Evolutionary conservation across 1,140 invertebrate genomes (phyloP).

Genomic region (Papilio xuthus): DNA sequence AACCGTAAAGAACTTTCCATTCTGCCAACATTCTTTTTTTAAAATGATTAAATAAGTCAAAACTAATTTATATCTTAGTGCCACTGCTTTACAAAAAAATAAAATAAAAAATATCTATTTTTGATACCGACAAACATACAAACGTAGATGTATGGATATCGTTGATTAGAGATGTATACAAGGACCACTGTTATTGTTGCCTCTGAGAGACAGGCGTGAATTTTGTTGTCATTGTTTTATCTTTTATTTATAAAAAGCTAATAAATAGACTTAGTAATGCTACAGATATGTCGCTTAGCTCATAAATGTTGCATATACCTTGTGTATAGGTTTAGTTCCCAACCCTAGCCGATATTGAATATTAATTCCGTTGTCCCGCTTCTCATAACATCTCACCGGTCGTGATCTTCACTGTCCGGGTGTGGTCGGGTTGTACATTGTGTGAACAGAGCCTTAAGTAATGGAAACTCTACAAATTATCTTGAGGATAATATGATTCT

Average conservation of each 20-base stretch:
- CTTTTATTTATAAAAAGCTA: too few relatives aligned
- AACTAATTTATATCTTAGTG: background rate
- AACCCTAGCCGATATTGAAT: slow-evolving; percentile 31
- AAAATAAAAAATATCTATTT: too few relatives aligned
- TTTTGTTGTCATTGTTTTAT: too few relatives aligned
- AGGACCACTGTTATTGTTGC: too few relatives aligned
- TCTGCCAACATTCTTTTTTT: background rate
- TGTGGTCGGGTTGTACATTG: slow-evolving; percentile 37
- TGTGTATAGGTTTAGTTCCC: background rate
- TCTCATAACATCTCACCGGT: slow-evolving; percentile 43
- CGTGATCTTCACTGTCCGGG: slow-evolving; percentile 50
- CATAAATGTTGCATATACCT: background rate
- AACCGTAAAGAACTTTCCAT: background rate
- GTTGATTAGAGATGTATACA: too few relatives aligned
- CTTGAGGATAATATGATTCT: background rate
- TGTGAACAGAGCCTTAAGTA: slow-evolving; percentile 43
- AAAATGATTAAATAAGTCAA: background rate
- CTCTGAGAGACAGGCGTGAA: too few relatives aligned
- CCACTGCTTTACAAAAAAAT: background rate
- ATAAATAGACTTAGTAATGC: too few relatives aligned
- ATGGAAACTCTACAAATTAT: background rate
- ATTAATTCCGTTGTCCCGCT: slow-evolving; percentile 33
- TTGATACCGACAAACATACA: too few relatives aligned
- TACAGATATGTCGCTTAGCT: too few relatives aligned
- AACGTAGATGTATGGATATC: too few relatives aligned